These are phyloP conservation scores for Myanophis thanlyinensis DNA, from an alignment of 2,113 vertebrate genomes.

Conservation along the genomic window DNA sequence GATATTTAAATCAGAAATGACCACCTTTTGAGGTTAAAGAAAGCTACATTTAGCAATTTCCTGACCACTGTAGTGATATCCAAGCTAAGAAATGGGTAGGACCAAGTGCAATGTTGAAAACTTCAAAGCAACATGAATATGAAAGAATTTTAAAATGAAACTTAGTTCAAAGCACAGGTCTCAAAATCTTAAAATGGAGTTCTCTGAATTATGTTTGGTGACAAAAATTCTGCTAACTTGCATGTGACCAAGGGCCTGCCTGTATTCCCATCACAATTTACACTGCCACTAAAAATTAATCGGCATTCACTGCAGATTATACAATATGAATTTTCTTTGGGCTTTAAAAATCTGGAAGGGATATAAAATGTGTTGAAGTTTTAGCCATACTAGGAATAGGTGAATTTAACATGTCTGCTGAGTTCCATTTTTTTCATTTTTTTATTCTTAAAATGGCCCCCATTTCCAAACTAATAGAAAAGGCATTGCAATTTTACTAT, in stretches of 20 bases:
- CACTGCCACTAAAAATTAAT: neutral
- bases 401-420: neutral
- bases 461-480: neutral
- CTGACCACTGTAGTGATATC: neutral
- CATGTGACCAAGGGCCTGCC: neutral
- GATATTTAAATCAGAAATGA: neutral
- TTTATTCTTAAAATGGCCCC: neutral
- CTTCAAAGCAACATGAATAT: neutral
- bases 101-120: neutral
- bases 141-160: neutral
- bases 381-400: neutral
- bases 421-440: neutral
- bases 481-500: neutral
- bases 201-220: neutral
- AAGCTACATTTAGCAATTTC: neutral
- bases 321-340: neutral
- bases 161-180: neutral
- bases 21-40: neutral
- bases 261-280: neutral
- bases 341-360: neutral
- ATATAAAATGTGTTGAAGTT: neutral
- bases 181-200: neutral
- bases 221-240: neutral
- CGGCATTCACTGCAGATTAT: neutral
- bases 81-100: neutral